Conservation (phyloP, 1,140 invertebrate genomes). For the Nylanderia fulva region DNA sequence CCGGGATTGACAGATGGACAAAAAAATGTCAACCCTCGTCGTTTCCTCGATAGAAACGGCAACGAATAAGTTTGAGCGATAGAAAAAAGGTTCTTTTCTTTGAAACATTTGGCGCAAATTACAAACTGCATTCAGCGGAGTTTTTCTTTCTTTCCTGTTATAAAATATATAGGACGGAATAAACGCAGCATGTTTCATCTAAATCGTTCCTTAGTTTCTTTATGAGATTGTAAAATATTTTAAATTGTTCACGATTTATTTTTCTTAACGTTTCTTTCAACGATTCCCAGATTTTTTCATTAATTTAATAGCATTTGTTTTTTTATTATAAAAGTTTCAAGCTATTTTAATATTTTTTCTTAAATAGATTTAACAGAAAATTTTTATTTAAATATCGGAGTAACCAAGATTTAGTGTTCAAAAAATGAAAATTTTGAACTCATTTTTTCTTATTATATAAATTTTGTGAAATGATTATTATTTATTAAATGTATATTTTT, state of each 20-base stretch:
- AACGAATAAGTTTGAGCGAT: neutral
- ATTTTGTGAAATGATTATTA: neutral
- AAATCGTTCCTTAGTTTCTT: neutral
- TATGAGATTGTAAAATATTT: neutral
- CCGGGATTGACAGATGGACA: constrained; percentile 7
- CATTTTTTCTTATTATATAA: neutral
- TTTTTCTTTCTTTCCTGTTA: neutral
- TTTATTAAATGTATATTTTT: neutral
- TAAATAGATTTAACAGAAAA: neutral
- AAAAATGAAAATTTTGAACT: neutral
- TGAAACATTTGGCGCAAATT: neutral
- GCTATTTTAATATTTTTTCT: neutral
- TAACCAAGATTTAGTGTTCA: neutral
- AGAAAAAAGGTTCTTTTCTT: neutral
- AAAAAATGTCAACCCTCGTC: constrained; percentile 25
- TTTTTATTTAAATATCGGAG: neutral
- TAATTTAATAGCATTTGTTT: neutral
- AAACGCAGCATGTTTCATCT: neutral
- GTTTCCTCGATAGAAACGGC: neutral
- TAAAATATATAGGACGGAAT: neutral
- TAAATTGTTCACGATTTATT: neutral
- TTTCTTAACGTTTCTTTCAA: neutral
- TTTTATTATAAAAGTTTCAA: neutral
- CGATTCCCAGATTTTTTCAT: neutral
- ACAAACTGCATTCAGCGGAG: neutral